Evolutionary conservation across 2,797 vertebrate genomes (phyloP), one percentile per base, ranked within the genome.

Genomic region (Acomys russatus): DNA sequence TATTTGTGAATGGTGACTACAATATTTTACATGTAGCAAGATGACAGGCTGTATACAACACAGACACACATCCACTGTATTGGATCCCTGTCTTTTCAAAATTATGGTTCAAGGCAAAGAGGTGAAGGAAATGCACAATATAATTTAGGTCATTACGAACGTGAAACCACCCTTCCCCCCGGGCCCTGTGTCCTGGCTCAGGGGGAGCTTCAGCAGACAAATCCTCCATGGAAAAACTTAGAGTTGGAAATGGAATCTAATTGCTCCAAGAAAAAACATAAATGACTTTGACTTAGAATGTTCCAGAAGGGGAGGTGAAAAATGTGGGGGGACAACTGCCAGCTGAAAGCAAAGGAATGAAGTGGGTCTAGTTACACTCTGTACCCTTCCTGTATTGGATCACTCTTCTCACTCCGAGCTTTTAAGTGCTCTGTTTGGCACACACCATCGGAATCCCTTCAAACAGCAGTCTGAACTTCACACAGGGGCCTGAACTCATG

Each of bases 61-160:
- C 20, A 38, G 33, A 86, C 90, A 92, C 66, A 88, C 74, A 83
- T 56, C 74, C 15, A 4, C 8, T 87, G 0, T 70, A 44, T 76
- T 87, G 83, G 64, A 94, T 94, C 94, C 71, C 91, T 84, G 38
- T 92, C 93, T 92, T 74, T 94, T 94, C n/a, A 85, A 95, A 97
- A 96, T 94, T 76, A 83, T 15, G 14, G 14, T 71, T 96, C 54
- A 86, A 64, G 85, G 82, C 90, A 93, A 94, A 83, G 59, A 83
- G 38, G 51, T 63, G 4, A 84, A 94, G 88, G 89, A 94, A 94
- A 94, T 51, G 20, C 28, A 33, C 0, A 44, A 94, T 78, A 88
- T 44, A 93, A 96, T 94, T 96, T 95, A 94, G 71, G 95, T 80
- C 49, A 54, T 85, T 77, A 56, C 95, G 89, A 92, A 94, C 94